Evolutionary conservation across 2,113 vertebrate genomes (phyloP).

Genomic region (Anhinga anhinga): DNA sequence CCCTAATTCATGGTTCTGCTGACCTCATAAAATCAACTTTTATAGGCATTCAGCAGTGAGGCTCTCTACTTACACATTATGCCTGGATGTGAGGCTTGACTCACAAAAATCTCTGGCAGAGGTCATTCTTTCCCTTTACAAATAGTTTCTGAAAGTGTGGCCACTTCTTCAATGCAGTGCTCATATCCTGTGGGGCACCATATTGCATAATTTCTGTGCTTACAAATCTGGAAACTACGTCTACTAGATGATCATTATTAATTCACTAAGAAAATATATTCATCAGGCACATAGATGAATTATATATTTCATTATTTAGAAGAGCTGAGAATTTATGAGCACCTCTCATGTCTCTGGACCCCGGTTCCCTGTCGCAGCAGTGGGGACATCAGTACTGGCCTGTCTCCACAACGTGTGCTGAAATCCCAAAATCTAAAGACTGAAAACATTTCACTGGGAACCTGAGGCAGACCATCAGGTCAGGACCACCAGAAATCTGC

Average conservation of each 20-base stretch:
- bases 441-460: not conserved
- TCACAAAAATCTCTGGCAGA: not conserved
- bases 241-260: not conserved
- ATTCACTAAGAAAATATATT: not conserved
- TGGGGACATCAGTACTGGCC: not conserved
- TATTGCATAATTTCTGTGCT: not conserved
- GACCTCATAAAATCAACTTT: not conserved
- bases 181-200: not conserved
- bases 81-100: not conserved
- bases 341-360: not conserved
- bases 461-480: not conserved
- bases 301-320: not conserved
- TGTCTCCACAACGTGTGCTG: not conserved
- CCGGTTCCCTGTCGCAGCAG: not conserved
- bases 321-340: not conserved
- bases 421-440: not conserved
- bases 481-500: not conserved
- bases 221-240: not conserved
- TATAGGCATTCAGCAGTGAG: not conserved
- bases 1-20: not conserved
- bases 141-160: not conserved
- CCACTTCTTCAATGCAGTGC: not conserved
- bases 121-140: not conserved
- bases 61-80: not conserved
- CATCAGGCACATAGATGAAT: not conserved